Percentiles rank a stretch among this genome's conserved stretches.
phyloP scores from a whole-genome alignment of 2,797 vertebrate species.

The Hapalemur alaotrensis region DNA sequence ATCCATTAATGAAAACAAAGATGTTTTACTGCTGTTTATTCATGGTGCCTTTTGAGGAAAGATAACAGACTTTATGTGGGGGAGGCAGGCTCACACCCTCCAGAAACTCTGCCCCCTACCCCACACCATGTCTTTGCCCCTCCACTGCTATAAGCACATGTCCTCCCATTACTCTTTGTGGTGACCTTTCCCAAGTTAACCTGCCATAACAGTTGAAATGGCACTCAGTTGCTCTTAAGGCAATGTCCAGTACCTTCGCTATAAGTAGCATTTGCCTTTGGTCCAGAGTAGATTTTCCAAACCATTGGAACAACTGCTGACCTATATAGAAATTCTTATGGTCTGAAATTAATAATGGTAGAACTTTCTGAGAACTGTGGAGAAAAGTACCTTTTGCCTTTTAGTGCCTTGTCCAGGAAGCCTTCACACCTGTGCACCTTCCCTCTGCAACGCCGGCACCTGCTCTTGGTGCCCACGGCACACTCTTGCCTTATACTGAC shows the following conservation, averaged over 20 bases:
- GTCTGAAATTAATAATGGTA: not conserved
- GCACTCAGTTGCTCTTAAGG: constrained; percentile 10
- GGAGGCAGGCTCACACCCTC: not conserved
- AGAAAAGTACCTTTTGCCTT: not conserved
- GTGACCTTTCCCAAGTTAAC: constrained; percentile 50
- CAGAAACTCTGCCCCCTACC: fast-evolving
- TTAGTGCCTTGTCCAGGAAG: not conserved
- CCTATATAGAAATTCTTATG: not conserved
- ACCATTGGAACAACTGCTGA: constrained; percentile 39
- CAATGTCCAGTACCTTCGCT: not conserved
- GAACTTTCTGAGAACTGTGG: not conserved
- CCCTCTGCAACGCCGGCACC: fast-evolving
- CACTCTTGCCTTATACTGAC: fast-evolving
- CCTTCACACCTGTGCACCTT: not conserved
- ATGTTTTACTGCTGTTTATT: not conserved
- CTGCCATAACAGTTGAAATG: not conserved
- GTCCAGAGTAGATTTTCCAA: constrained; percentile 33
- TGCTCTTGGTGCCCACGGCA: not conserved
- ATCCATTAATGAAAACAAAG: not conserved
- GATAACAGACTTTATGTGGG: not conserved
- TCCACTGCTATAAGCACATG: not conserved
- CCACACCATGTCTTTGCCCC: fast-evolving
- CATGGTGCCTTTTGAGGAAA: not conserved
- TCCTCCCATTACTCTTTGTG: not conserved
- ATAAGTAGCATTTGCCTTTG: not conserved